Evolutionary conservation across 2,797 vertebrate species (phyloP).

Genomic region (Eremophila alpestris): DNA sequence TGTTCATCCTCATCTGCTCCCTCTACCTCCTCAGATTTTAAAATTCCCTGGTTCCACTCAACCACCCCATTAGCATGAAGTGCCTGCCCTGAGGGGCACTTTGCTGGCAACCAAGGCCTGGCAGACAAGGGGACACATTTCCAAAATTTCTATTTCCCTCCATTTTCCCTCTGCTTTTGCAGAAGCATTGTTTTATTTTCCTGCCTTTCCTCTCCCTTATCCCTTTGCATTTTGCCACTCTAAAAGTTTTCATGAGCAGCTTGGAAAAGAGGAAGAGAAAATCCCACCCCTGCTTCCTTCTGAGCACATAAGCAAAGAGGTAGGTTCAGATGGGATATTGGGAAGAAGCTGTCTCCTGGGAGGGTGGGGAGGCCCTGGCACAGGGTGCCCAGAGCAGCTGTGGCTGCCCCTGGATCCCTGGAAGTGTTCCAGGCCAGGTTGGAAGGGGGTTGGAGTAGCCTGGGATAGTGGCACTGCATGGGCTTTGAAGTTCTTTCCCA

Average conservation of each 20-base stretch:
- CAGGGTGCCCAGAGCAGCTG: neutral
- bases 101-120: neutral
- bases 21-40: neutral
- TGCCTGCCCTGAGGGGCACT: rapidly evolving
- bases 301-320: neutral
- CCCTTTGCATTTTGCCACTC: neutral
- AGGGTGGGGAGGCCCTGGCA: neutral
- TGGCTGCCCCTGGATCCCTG: neutral
- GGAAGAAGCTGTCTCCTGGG: rapidly evolving
- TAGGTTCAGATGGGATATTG: neutral
- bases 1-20: neutral
- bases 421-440: neutral
- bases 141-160: neutral
- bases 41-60: neutral
- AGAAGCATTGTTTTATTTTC: neutral
- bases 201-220: neutral
- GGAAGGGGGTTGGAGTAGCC: rapidly evolving
- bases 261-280: neutral
- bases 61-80: neutral
- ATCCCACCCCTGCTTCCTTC: neutral
- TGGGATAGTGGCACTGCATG: neutral
- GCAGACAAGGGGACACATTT: neutral
- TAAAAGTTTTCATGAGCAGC: neutral
- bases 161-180: neutral
- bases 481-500: neutral